A percentile compares a stretch with the other conserved stretches of the same genome.
phyloP scores from a whole-genome alignment of 2,888 invertebrate genomes.

The Eupelmus urozonus region DNA sequence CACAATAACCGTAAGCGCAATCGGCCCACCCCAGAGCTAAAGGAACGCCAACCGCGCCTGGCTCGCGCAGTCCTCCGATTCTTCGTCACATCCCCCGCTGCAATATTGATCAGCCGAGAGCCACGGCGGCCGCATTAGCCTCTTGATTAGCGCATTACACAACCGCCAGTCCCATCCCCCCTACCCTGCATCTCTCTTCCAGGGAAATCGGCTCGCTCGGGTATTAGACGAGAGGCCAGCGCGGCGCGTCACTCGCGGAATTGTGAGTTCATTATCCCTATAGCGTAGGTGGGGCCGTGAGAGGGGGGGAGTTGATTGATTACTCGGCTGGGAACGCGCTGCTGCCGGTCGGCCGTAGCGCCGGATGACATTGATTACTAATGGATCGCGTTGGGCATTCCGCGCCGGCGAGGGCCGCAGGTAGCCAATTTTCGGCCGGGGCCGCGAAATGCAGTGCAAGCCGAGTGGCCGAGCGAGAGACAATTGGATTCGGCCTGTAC shows the following conservation, averaged over 20 bases:
- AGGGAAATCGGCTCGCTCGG: not conserved
- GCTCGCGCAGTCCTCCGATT: too few species aligned
- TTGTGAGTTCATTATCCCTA: conserved; percentile 29
- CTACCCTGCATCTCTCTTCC: not conserved
- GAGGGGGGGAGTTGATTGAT: conserved; percentile 39
- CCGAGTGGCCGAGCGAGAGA: not conserved
- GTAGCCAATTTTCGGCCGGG: conserved; percentile 9
- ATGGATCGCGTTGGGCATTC: conserved; percentile 13
- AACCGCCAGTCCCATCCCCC: not conserved
- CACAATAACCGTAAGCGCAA: too few species aligned
- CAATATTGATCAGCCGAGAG: too few species aligned
- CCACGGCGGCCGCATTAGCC: too few species aligned
- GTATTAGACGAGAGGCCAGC: not conserved
- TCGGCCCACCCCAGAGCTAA: too few species aligned
- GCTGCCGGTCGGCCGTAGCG: not conserved
- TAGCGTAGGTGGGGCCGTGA: not conserved
- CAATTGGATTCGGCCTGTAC: not conserved
- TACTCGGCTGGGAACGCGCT: conserved; percentile 3
- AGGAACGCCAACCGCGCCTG: too few species aligned
- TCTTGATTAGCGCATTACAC: not conserved
- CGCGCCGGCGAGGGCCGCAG: not conserved
- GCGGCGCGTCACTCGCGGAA: not conserved
- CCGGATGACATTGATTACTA: conserved; percentile 48
- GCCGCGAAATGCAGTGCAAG: not conserved
- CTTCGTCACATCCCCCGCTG: too few species aligned